These are phyloP conservation scores for Astropecten irregularis DNA, from an alignment of 53 echinoderm and acorn worm species.

Conservation along the genomic window DNA sequence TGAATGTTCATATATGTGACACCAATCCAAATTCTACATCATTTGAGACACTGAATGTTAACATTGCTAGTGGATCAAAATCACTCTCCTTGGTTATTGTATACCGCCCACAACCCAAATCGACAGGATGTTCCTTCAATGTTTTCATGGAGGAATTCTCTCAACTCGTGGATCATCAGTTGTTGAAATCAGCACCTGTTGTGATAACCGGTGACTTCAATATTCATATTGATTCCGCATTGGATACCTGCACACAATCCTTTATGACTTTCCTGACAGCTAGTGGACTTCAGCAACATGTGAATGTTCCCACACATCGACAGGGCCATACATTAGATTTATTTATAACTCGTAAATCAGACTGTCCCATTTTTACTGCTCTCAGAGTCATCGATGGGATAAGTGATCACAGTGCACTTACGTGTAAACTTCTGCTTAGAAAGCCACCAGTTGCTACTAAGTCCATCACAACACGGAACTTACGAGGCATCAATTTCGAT, in stretches of 20 bases:
- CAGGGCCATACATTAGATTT: slow-evolving; percentile 24
- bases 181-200: not conserved
- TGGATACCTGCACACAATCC: not conserved
- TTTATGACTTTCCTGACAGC: not conserved
- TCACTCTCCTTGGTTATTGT: slow-evolving; percentile 1
- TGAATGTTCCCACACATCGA: slow-evolving; percentile 9
- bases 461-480: not conserved
- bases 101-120: slow-evolving; percentile 32
- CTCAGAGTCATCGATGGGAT: slow-evolving; percentile 25
- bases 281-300: slow-evolving; percentile 2
- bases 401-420: slow-evolving; percentile 16
- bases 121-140: slow-evolving; percentile 27
- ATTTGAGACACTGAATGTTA: not conserved
- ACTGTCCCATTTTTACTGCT: not conserved
- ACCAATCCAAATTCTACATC: not conserved
- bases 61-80: not conserved
- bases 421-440: slow-evolving; percentile 12
- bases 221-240: not conserved
- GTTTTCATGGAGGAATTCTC: slow-evolving; percentile 23
- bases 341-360: not conserved
- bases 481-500: not conserved
- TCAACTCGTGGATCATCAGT: not conserved
- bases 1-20: not conserved
- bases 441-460: slow-evolving; percentile 21
- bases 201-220: not conserved